These are phyloP conservation scores for Trichogramma pretiosum DNA, from an alignment of 1,140 invertebrate species.

Conservation along the genomic window DNA sequence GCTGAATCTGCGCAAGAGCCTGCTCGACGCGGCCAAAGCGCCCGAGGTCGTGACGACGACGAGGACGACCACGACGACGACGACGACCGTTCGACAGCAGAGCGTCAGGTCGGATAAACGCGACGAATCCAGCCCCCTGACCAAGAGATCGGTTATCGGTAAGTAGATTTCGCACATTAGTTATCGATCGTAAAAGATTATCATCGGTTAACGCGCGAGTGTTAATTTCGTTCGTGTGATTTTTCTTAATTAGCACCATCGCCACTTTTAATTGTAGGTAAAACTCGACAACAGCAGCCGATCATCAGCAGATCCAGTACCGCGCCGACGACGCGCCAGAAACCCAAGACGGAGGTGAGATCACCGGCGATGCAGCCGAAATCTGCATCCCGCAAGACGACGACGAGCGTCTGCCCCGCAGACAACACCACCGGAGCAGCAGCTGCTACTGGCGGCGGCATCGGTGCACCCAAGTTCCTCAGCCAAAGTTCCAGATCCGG, in stretches of 20 bases:
- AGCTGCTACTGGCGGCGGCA: neutral
- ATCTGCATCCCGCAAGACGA: conserved; percentile 15
- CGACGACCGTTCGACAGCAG: conserved; percentile 13
- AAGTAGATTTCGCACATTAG: too few species aligned
- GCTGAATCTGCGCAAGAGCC: conserved; percentile 35
- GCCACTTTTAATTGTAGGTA: too few species aligned
- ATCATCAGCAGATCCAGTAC: too few species aligned
- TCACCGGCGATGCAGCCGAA: too few species aligned
- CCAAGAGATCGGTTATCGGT: conserved; percentile 37
- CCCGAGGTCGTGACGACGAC: conserved; percentile 30
- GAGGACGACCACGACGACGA: conserved; percentile 18
- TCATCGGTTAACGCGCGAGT: too few species aligned
- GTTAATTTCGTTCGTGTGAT: too few species aligned
- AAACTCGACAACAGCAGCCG: too few species aligned
- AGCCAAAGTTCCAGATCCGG: conserved; percentile 52
- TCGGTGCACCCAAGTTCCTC: conserved; percentile 20
- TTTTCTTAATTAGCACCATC: too few species aligned
- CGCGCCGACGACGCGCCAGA: too few species aligned
- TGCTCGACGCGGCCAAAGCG: conserved; percentile 40
- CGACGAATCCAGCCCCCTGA: conserved; percentile 33
- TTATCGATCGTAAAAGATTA: too few species aligned
- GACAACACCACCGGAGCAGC: conserved; percentile 27
- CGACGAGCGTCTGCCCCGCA: conserved; percentile 21
- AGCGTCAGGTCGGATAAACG: too few species aligned
- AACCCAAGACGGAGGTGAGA: too few species aligned